These are phyloP conservation scores for Copsychus sechellarum DNA, from an alignment of 2,113 vertebrate species.

Conservation along the genomic window DNA sequence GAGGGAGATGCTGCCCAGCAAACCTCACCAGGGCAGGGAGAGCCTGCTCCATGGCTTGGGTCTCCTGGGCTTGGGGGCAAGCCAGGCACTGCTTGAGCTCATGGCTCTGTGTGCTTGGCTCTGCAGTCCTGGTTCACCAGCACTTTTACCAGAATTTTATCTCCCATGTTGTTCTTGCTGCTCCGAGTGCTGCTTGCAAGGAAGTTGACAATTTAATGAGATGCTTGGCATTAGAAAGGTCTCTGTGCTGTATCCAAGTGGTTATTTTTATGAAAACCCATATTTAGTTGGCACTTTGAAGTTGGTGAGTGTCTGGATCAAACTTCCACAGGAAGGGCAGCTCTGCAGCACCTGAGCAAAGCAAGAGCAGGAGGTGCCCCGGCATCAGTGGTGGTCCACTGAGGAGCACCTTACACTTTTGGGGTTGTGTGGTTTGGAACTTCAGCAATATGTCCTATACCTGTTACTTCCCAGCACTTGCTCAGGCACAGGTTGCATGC, in stretches of 20 bases:
- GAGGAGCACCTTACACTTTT: neutral
- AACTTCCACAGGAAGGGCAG: neutral
- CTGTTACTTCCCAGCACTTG: neutral
- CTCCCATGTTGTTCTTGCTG: accelerated
- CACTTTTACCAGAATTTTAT: neutral
- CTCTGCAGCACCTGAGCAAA: neutral
- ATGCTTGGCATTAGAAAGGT: neutral
- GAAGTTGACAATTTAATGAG: neutral
- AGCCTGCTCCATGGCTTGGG: neutral
- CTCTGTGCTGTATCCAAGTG: neutral
- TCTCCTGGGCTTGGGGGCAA: neutral
- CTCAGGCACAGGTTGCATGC: neutral
- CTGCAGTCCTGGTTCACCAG: neutral
- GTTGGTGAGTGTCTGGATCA: neutral
- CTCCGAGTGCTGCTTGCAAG: neutral
- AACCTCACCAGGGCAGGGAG: accelerated
- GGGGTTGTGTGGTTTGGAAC: accelerated
- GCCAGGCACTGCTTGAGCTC: neutral
- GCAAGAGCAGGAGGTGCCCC: neutral
- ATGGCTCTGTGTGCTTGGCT: accelerated
- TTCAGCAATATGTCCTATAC: neutral
- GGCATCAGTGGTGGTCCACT: neutral
- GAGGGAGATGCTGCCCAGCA: neutral
- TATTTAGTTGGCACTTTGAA: neutral
- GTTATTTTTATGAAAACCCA: neutral